Base-by-base conservation (phyloP, 2,113 vertebrate species). In the Callionymus lyra region DNA sequence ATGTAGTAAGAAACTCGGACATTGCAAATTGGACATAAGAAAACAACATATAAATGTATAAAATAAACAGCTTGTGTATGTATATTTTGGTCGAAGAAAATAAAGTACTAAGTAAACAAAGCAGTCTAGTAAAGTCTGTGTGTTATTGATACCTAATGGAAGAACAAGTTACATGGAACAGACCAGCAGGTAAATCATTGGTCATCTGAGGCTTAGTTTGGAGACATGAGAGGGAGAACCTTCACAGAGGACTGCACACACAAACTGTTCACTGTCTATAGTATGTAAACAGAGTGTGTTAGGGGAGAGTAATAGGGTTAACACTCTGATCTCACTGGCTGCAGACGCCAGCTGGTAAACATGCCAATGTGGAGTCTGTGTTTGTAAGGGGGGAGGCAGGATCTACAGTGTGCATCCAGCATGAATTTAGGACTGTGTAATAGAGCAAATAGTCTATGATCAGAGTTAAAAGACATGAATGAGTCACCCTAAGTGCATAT, bases 151-250 rank as follows among this genome's bases (percentile, higher is more conserved):
- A 27, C 8, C 21, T 27, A 8, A 27, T 34, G 41, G 47, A 38
- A 52, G 40, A 45, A 50, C 41, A 27, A 6, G 56, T 4, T 44
- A 45, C 44, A 59, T 10, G 53, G 53, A 47, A n/a, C 56, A 74
- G 63, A 89, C 87, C 84, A 89, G 85, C 87, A 85, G 89, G 90
- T 93, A 92, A 93, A 93, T 94, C 88, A 93, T 90, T 93, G 90
- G 88, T 88, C 90, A 91, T 91, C 89, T 90, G 80, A 83, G 80
- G 86, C 86, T 91, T 91, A 90, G 85, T 85, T 89, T 61, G 63
- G 80, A 89, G 89, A 88, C 86, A 83, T 38, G 55, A 88, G 87
- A 90, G 86, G 89, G 91, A 89, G 89, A 90, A 88, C 83, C 80
- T 86, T 88, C 86, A 88, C 70, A 73, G 62, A 57, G 56, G 55